Evolutionary conservation across 2,797 vertebrate genomes (phyloP).

Genomic region (Eutrigla gurnardus): DNA sequence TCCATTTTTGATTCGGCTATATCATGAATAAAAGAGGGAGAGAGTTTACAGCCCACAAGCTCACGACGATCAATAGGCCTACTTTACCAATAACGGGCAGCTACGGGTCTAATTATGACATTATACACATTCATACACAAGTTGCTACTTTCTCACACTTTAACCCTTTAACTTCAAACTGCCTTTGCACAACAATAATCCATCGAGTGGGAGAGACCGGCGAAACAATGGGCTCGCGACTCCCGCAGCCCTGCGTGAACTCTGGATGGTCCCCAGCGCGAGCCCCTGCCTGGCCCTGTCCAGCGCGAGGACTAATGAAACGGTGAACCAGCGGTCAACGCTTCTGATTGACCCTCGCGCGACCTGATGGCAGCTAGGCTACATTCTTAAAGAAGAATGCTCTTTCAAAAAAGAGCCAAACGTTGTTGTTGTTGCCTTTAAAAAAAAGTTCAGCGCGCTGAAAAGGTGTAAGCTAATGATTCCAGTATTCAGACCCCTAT

Average conservation of each 20-base stretch:
- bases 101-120: background rate
- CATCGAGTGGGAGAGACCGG: background rate
- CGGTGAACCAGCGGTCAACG: slow-evolving; percentile 92
- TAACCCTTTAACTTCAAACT: slow-evolving; percentile 18
- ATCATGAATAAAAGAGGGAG: background rate
- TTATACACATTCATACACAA: background rate
- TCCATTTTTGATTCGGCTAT: background rate
- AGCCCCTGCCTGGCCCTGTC: slow-evolving; percentile 84
- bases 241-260: slow-evolving; percentile 88
- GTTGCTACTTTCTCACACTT: background rate
- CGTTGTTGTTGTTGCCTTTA: slow-evolving; percentile 60
- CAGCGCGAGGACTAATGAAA: slow-evolving; percentile 91
- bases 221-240: slow-evolving; percentile 74
- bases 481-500: slow-evolving; percentile 43
- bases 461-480: slow-evolving; percentile 69
- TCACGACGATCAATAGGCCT: slow-evolving; percentile 36
- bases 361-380: slow-evolving; percentile 78
- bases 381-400: slow-evolving; percentile 78
- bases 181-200: slow-evolving; percentile 57
- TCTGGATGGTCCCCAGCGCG: slow-evolving; percentile 84
- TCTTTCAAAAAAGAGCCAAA: slow-evolving; percentile 32
- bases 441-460: slow-evolving; percentile 69
- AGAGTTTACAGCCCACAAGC: background rate
- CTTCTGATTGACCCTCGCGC: slow-evolving; percentile 87
- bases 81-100: background rate